These are phyloP conservation scores for Polydrusus pterygomalis DNA, from an alignment of 2,888 invertebrate genomes.

Conservation along the genomic window DNA sequence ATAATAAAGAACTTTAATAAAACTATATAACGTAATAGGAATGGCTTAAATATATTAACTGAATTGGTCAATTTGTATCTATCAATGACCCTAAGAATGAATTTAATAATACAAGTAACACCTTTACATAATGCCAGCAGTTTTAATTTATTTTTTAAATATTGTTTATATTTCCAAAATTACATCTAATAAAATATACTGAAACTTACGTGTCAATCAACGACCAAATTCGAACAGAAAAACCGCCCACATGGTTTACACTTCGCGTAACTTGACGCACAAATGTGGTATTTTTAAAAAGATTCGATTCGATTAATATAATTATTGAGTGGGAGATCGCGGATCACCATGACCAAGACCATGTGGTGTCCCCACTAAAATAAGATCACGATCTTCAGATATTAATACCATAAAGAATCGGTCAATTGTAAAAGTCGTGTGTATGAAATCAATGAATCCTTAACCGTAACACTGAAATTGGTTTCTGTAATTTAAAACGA, in stretches of 20 bases:
- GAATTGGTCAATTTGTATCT: no score
- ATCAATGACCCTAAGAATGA: no score
- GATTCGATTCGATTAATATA: conserved; percentile 36
- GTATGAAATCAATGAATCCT: conserved; percentile 43
- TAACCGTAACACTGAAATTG: conserved; percentile 32
- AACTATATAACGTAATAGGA: no score
- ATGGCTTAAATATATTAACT: no score
- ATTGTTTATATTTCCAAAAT: not conserved
- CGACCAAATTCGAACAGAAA: conserved; percentile 27
- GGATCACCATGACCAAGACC: conserved; percentile 49
- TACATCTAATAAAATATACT: not conserved
- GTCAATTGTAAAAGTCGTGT: conserved; percentile 50
- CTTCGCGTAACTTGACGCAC: conserved; percentile 23
- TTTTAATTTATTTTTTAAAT: no score
- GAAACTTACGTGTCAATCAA: conserved; percentile 18
- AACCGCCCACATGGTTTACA: conserved; percentile 43
- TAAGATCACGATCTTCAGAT: conserved; percentile 50
- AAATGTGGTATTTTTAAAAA: conserved; percentile 38
- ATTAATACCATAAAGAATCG: conserved; percentile 49
- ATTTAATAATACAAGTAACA: no score
- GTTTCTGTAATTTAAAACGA: conserved; percentile 28
- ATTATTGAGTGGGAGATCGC: conserved; percentile 51
- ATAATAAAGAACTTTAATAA: no score
- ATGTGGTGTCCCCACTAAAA: conserved; percentile 51
- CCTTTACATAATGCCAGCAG: no score